Evolutionary conservation across 2,888 invertebrate species (phyloP), one percentile per base, ranked within the genome.

Genomic region (Punctoribates punctum): DNA sequence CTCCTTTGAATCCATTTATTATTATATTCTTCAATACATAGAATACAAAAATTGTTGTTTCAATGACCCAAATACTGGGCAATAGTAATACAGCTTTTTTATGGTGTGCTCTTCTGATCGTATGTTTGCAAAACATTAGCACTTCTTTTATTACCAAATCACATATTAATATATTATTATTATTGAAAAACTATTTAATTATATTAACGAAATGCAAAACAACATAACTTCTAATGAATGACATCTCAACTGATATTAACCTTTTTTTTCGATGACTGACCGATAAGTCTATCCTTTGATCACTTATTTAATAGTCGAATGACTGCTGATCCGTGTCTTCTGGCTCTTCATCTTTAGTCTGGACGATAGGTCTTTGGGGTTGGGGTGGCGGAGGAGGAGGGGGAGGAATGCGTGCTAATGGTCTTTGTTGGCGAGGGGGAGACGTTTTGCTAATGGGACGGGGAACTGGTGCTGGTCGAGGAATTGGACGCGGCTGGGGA

Each of bases 31-130:
- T n/a, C n/a, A n/a, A 29, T 11, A 67, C 34, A 67, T n/a, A 29
- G n/a, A 72, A 34, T 2, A 17, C 15, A 46, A 1, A 46, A 72
- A 73, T 25, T 9, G 25, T 15, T 34, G 29, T 62, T 73, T 51
- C 57, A 38, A 29, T 74, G 74, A 62, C 42, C 42, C 60, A 62
- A 38, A 62, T 54, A 60, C 6, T 74, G 74, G 48, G 15, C 42
- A 42, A 13, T 20, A 48, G 48, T 34, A 4, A n/a, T 57, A 57
- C 57, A 57, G 57, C 23, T 8, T 23, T 42, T 42, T 25, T 9
- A 57, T 57, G 23, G 6, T 57, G 25, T 57, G 23, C 57, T 57
- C 57, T 57, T 57, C 57, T 42, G 25, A 25, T 23, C 6, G 51
- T 51, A 51, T 51, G 51, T 42, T 42, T 42, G 42, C 1, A 51